Conservation (phyloP, 2,888 invertebrate species). For the Cantharis nigra region DNA sequence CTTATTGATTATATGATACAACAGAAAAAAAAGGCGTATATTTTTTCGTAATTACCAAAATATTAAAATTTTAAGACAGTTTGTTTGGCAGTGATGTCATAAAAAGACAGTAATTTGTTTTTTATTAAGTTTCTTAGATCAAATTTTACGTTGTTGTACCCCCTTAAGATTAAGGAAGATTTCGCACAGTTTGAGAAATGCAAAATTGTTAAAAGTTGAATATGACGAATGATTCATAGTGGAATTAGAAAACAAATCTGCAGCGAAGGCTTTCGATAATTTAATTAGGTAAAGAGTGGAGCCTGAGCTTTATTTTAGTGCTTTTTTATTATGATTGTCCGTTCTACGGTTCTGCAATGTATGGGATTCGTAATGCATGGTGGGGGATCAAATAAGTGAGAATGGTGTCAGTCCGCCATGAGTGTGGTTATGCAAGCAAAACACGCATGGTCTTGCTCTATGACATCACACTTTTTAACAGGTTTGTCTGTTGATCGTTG, state of each 20-base stretch:
- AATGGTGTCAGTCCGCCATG: constrained; percentile 43
- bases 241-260: not conserved
- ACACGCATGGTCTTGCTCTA: constrained; percentile 39
- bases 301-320: not conserved
- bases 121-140: no score
- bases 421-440: constrained; percentile 38
- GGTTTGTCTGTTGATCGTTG: constrained; percentile 26
- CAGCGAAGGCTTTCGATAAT: not conserved
- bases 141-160: no score
- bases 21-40: no score
- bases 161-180: not conserved
- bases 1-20: no score
- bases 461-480: constrained; percentile 37
- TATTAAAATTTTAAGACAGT: no score
- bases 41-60: no score
- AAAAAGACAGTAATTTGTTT: no score
- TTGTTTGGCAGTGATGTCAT: no score
- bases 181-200: not conserved
- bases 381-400: constrained; percentile 37
- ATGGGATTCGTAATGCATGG: not conserved
- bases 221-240: not conserved
- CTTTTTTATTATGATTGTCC: constrained; percentile 3
- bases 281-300: not conserved
- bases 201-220: not conserved
- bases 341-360: not conserved